A percentile compares a stretch with the other conserved stretches of the same genome.
Conservation (phyloP, 2,113 vertebrate genomes). For the Alosa alosa region DNA sequence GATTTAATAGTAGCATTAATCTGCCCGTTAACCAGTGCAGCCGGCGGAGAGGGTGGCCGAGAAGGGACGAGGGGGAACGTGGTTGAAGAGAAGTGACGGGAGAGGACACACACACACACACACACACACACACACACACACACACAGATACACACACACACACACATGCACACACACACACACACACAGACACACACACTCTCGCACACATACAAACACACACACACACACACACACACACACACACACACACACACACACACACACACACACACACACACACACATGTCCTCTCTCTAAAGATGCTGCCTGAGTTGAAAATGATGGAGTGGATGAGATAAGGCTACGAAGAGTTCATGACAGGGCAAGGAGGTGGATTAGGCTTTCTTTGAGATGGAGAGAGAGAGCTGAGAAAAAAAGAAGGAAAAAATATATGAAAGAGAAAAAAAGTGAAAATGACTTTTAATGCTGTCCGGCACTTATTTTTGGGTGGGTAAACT, state of each 20-base stretch:
- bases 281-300: background rate
- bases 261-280: background rate
- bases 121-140: background rate
- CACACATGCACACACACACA: too few species aligned
- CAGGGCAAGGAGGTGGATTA: background rate
- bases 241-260: background rate
- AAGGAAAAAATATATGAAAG: background rate
- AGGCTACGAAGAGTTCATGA: background rate
- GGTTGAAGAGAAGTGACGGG: background rate
- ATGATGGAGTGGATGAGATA: background rate
- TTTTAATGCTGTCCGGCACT: background rate
- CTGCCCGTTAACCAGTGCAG: conserved; percentile 63
- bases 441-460: background rate
- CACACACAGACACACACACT: too few species aligned
- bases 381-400: background rate
- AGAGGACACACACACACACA: background rate
- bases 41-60: conserved; percentile 57
- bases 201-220: too few species aligned
- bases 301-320: background rate
- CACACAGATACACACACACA: too few species aligned
- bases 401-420: background rate
- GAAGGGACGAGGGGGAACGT: background rate
- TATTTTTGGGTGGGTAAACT: background rate
- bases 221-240: too few species aligned
- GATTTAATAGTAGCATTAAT: conserved; percentile 66